Evolutionary conservation across 2,113 vertebrate genomes (phyloP), one percentile per base, ranked within the genome.

Genomic region (Malaclemys terrapin): DNA sequence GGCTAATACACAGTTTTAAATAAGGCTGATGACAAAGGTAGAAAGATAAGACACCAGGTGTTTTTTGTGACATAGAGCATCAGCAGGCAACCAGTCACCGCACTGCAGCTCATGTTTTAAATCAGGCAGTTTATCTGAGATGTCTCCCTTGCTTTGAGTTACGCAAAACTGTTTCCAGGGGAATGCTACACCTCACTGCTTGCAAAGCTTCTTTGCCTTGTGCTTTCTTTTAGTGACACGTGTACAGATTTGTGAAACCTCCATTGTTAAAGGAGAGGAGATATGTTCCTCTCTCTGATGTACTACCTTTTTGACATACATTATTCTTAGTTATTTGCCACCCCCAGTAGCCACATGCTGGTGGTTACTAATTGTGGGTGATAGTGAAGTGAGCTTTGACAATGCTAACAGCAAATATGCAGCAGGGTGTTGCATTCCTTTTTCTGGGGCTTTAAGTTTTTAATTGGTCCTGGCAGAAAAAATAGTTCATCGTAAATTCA

Each of bases 351-450:
- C 89, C 1, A 3, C 47, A 82, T 25, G 19, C 6, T 91, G 24
- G 12, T 1, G 29, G 79, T 81, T 94, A 6, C 53, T 94, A 31
- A 42, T 89, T 65, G 35, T 65, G 62, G 14, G 31, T 35, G 75
- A 79, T 35, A 80, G 14, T 42, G 85, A 92, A 25, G 56, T 47
- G 88, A 12, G 78, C 25, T 80, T 42, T 84, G 82, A 84, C 27
- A 59, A 47, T 16, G 31, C 42, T 83, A 47, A 57, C 22, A 47
- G 54, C 8, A 42, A 89, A 54, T 3, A n/a, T 31, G 79, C 88
- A 90, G 35, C 19, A 89, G 91, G 57, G 35, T 87, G 52, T 45
- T 95, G 5, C 22, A 59, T 93, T 92, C 54, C 14, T 86, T 93
- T 24, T 27, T 3, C 10, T 76, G 16, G 53, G 53, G 20, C 53